phyloP scores from a whole-genome alignment of 2,797 vertebrate species.

The Vespertilio murinus region DNA sequence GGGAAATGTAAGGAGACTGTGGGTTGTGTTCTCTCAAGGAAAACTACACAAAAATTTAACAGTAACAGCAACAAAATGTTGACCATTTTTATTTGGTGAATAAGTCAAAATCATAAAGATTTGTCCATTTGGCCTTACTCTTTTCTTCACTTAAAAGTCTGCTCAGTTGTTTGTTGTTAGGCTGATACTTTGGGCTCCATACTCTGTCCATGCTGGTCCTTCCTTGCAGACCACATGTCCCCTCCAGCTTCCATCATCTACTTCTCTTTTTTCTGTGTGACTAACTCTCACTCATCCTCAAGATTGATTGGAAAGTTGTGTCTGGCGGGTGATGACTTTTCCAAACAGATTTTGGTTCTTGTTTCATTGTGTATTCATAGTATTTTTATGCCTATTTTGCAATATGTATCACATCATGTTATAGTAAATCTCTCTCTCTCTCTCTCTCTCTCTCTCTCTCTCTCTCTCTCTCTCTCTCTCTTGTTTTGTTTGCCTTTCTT shows the following conservation, averaged over 20 bases:
- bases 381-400: background rate
- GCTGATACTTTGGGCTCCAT: fast-evolving
- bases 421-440: background rate
- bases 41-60: background rate
- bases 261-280: background rate
- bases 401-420: background rate
- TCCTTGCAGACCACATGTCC: fast-evolving
- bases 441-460: background rate
- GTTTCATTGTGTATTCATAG: background rate
- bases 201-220: no score
- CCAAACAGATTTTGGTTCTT: background rate
- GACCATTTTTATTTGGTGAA: background rate
- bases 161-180: background rate
- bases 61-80: background rate
- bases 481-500: background rate
- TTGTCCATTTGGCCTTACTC: background rate
- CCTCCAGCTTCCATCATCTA: background rate
- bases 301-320: background rate
- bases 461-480: background rate
- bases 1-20: background rate
- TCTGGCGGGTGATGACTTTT: background rate
- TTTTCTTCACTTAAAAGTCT: background rate
- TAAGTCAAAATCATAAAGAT: background rate
- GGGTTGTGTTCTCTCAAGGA: background rate
- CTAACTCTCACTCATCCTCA: background rate